A percentile compares a stretch with the other conserved stretches of the same genome.
phyloP scores from a whole-genome alignment of 2,113 vertebrate genomes.

The Dipodomys ordii region DNA sequence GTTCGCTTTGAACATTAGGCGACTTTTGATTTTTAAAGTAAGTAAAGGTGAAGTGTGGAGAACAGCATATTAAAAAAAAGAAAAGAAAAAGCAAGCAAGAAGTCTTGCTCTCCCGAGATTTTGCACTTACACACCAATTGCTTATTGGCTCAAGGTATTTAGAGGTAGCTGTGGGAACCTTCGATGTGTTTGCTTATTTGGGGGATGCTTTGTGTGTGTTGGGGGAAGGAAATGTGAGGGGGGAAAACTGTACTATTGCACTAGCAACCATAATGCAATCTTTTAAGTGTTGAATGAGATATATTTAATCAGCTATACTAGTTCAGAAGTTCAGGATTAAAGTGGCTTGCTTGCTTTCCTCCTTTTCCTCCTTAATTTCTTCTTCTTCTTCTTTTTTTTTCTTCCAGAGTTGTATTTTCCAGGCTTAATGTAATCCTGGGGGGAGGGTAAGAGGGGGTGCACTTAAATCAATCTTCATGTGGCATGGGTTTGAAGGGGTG shows the following conservation, averaged over 20 bases:
- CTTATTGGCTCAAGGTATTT: slow-evolving; percentile 62
- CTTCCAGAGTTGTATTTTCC: slow-evolving; percentile 57
- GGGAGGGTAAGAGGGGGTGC: neutral
- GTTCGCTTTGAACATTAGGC: slow-evolving; percentile 75
- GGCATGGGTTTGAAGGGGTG: neutral
- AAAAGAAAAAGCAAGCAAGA: slow-evolving; percentile 53
- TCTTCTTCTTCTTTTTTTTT: neutral
- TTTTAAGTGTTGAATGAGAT: slow-evolving; percentile 44
- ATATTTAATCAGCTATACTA: slow-evolving; percentile 52
- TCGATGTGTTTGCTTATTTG: slow-evolving; percentile 52
- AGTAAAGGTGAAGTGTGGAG: slow-evolving; percentile 78
- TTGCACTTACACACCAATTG: slow-evolving; percentile 36
- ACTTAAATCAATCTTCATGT: slow-evolving; percentile 47
- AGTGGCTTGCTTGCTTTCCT: slow-evolving; percentile 1
- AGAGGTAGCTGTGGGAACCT: slow-evolving; percentile 67
- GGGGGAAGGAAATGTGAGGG: neutral
- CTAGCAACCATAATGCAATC: slow-evolving; percentile 70
- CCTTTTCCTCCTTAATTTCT: neutral
- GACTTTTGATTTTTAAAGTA: slow-evolving; percentile 83
- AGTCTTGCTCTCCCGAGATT: slow-evolving; percentile 74
- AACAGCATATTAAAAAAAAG: slow-evolving; percentile 24
- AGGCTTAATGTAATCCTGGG: slow-evolving; percentile 7
- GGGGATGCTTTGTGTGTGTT: slow-evolving; percentile 74
- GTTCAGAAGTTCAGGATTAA: slow-evolving; percentile 61
- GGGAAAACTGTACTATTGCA: slow-evolving; percentile 24